Evolutionary conservation across 2,888 invertebrate species (phyloP), one percentile per base, ranked within the genome.

Genomic region (Punctoribates punctum): DNA sequence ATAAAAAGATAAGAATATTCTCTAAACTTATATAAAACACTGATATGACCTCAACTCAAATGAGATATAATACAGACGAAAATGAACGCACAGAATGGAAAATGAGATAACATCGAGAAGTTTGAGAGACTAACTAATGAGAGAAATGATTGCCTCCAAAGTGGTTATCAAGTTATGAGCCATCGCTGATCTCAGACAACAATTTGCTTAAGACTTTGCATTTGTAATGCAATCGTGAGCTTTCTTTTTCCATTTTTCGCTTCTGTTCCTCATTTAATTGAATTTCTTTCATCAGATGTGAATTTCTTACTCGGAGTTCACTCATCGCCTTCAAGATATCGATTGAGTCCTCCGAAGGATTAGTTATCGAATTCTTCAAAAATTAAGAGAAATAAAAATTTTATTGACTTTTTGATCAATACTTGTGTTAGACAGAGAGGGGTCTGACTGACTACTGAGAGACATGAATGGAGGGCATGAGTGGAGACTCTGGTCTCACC

Each of bases 221-320:
- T 48, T 79, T 78, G 38, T 77, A 75, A 29, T 77, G 78, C 34
- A 78, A 73, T 20, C 76, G 62, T 8, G 48, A 76, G n/a, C 72
- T 78, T 48, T 74, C 77, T 51, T 76, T 77, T 46, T 79, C 79
- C 23, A 74, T 75, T 54, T 75, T 79, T 27, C 77, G 57, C 27
- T 67, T 54, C 42, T 72, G 75, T 81, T 88, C 86, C 82, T 88
- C 87, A 42, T 88, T 83, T 77, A 86, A 85, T 82, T 88, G 87
- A 25, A 88, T 85, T 75, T 88, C 88, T 25, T 89, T 89, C 77
- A 88, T 86, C 77, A 93, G 86, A 83, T 90, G 90, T 75, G 92
- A 90, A 85, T 93, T 93, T 85, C 93, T 93, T 73, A 92, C 88
- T 85, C 90, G 93, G 78, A 94, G 86, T 82, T 93, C 92, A 85